Base-by-base conservation (phyloP, 1,140 invertebrate species). In the Lordiphosa collinella region DNA sequence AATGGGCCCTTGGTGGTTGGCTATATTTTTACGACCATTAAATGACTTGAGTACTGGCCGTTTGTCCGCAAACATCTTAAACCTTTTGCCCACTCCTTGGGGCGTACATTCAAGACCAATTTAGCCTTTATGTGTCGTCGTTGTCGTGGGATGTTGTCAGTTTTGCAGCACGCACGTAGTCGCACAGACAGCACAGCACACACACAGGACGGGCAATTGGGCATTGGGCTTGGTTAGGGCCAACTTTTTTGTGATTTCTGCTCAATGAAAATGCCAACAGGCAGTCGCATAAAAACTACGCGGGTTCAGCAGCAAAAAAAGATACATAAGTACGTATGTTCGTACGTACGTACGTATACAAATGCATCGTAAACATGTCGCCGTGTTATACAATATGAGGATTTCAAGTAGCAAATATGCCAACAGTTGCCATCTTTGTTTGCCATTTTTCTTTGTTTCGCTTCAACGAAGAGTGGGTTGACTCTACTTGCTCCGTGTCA, bases 291-390 rank as follows among this genome's bases (percentile, higher is more conserved):
- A 71, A 29, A 76, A 71, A 67, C 59, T 63, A 67, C 62, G 59
- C 64, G 56, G 35, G 16, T 25, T 43, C 12, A 62, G 50, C 53
- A 46, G 62, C 29, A 13, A 41, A 14, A 46, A 22, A 11, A 34
- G 10, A 53, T 16, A 38, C 14, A 36, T 7, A 35, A 31, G 29
- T 22, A 31, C 31, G 14, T 32, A 29, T 6, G 32, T 4, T 11
- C 4, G 48, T 29, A 34, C 18, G 56, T 3, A 38, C 18, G 18
- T 46, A 32, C 13, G 44, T 50, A 54, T 58, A 60, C 57, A 67
- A 78, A 59, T 79, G 75, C 69, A 79, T 80, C 74, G 74, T 79
- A 69, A 79, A 79, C 75, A 80, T 79, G 75, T 74, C 69, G 55
- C 61, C 59, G 68, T 61, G 64, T 64, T 74, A 65, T 80, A 25